phyloP scores from a whole-genome alignment of 1,140 invertebrate genomes.

The Laupala kohalensis region DNA sequence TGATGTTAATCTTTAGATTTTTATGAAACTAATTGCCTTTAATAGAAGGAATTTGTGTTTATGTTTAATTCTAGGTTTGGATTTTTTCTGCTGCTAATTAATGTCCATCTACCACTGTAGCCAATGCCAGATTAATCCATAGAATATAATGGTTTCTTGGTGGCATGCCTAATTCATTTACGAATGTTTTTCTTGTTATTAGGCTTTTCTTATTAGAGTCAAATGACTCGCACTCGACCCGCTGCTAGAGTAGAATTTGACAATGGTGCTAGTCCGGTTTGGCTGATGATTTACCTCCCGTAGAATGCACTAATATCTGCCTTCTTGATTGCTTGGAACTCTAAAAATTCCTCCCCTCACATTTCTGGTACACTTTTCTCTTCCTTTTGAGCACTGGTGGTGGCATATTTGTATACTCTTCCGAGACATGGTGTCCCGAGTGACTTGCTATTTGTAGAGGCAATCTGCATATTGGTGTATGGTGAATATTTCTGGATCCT shows the following conservation, averaged over 20 bases:
- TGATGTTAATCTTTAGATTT: neutral
- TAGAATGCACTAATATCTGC: constrained; percentile 5
- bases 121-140: constrained; percentile 14
- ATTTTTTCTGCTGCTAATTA: constrained; percentile 3
- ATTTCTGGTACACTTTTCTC: neutral
- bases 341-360: neutral
- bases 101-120: constrained; percentile 20
- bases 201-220: constrained; percentile 3
- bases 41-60: constrained; percentile 6
- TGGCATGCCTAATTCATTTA: constrained; percentile 19
- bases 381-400: neutral
- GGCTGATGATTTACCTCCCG: constrained; percentile 1
- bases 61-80: constrained; percentile 1
- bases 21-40: constrained; percentile 6
- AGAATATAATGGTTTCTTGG: constrained; percentile 22
- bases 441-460: neutral
- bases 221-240: neutral
- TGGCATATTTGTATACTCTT: constrained; percentile 3
- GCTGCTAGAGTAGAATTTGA: constrained; percentile 4
- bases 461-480: neutral
- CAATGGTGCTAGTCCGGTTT: constrained; percentile 8
- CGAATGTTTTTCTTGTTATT: constrained; percentile 3
- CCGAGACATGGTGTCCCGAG: constrained; percentile 8
- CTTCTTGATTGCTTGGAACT: constrained; percentile 1
- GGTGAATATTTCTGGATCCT: neutral